A percentile compares a stretch with the other conserved stretches of the same genome.
Evolutionary conservation across 2,888 invertebrate species (phyloP).

Genomic region (Napeogenes sylphis): DNA sequence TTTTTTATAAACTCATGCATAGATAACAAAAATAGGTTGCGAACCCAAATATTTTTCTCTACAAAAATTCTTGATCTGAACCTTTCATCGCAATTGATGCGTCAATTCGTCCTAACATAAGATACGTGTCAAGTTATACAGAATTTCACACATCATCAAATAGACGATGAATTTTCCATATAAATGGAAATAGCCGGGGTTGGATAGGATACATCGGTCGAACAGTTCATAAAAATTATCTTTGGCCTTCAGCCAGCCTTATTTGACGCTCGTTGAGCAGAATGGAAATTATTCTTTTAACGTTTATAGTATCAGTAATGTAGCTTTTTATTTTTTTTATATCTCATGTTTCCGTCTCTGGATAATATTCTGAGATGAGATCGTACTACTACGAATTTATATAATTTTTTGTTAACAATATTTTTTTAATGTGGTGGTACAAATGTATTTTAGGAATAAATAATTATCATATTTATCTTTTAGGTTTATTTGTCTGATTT

Average conservation of each 20-base stretch:
- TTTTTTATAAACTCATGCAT: too few relatives aligned
- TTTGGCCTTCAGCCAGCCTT: conserved; percentile 21
- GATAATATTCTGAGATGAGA: too few relatives aligned
- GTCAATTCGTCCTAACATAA: conserved; percentile 2
- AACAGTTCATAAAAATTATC: conserved; percentile 26
- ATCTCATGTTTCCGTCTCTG: too few relatives aligned
- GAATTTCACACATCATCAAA: conserved; percentile 17
- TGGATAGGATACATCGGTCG: conserved; percentile 9
- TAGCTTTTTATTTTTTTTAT: not conserved
- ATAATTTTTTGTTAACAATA: too few relatives aligned
- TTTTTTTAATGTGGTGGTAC: too few relatives aligned
- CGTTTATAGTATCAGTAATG: not conserved
- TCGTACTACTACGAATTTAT: too few relatives aligned
- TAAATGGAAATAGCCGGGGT: conserved; percentile 5
- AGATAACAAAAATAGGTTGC: too few relatives aligned
- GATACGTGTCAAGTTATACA: conserved; percentile 7
- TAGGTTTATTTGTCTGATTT: too few relatives aligned
- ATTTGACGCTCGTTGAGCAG: conserved; percentile 21
- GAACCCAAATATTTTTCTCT: too few relatives aligned
- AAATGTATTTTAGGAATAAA: too few relatives aligned
- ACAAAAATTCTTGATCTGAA: not conserved
- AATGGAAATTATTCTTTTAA: conserved; percentile 11
- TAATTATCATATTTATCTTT: too few relatives aligned
- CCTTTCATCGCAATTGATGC: not conserved
- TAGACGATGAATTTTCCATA: conserved; percentile 4